Conservation (phyloP, 2,888 invertebrate genomes). For the Lasioglossum leucozonium region DNA sequence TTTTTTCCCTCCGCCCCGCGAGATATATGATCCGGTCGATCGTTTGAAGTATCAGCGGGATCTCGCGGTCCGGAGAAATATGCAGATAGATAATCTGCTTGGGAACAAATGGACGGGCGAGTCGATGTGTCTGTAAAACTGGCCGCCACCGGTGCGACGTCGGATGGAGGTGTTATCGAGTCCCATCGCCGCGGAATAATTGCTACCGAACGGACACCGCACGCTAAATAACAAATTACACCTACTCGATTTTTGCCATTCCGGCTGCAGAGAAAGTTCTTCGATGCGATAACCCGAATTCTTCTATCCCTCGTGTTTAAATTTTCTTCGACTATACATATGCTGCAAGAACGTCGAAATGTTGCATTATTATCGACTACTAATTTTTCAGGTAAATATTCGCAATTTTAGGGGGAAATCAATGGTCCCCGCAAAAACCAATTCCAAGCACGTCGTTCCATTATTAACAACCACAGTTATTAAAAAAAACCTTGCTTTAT, state of each 20-base stretch:
- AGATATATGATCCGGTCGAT: slow-evolving; percentile 60
- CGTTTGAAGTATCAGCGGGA: slow-evolving; percentile 60
- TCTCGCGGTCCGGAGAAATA: slow-evolving; percentile 58
- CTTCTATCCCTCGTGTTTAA: neutral
- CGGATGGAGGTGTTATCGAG: slow-evolving; percentile 48
- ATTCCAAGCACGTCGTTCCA: too few species aligned
- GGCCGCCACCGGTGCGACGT: slow-evolving; percentile 22
- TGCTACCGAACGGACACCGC: slow-evolving; percentile 55
- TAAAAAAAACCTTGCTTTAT: neutral
- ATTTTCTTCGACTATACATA: too few species aligned
- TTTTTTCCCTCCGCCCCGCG: slow-evolving; percentile 30
- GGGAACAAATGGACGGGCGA: slow-evolving; percentile 64
- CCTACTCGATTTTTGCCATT: slow-evolving; percentile 21
- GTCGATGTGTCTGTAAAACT: slow-evolving; percentile 54
- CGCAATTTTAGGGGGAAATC: too few species aligned
- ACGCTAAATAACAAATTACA: slow-evolving; percentile 60
- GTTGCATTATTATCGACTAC: neutral
- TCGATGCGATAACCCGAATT: neutral
- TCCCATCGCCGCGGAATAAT: slow-evolving; percentile 64
- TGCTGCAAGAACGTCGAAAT: too few species aligned
- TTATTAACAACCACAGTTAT: neutral
- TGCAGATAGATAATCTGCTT: slow-evolving; percentile 66
- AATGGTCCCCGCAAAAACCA: too few species aligned
- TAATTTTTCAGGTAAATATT: too few species aligned
- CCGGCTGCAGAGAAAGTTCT: neutral